Evolutionary conservation across 2,113 vertebrate genomes (phyloP), one percentile per base, ranked within the genome.

Genomic region (Tursiops truncatus): DNA sequence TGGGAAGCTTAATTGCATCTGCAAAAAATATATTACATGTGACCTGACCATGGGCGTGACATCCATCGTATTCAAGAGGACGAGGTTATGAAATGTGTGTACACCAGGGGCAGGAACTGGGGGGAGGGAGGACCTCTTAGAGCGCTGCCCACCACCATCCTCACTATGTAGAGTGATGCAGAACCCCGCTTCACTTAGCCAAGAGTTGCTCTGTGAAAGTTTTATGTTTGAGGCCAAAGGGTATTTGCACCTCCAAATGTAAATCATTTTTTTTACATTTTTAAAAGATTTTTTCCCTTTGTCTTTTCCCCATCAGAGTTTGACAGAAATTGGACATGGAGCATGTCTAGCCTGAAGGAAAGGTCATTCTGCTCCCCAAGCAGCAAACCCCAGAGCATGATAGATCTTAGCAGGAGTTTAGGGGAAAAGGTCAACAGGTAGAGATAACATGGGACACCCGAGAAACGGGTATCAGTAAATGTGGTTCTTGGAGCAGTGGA

Each of bases 111-210:
- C 50, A 5, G 56, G 28, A 41, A 44, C 11, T 17, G 13, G 50
- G 13, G 33, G 50, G 20, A 26, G 60, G 8, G 31, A 60, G 13
- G 53, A 6, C 20, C n/a, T n/a, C n/a, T 71, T 31, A 44, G n/a
- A 23, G 68, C 26, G 36, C n/a, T 47, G 56, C 58, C 47, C 25
- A 20, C 25, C 6, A 9, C 12, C 3, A 4, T 28, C n/a, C 65
- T 62, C 73, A 5, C 7, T 31, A 17, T 23, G 2, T 12, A 14
- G 8, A 65, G 17, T 31, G 12, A 44, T 0, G 0, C 3, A 9
- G 60, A 47, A 25, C 8, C 82, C 44, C 2, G 0, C 18, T 25
- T 38, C 33, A 0, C 18, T 14, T 17, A 6, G 18, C 20, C 7
- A 26, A 6, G 44, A 4, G 26, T 21, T 11, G 28, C 80, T 79